Base-by-base conservation (phyloP, 1,140 invertebrate species). In the Halesus radiatus region DNA sequence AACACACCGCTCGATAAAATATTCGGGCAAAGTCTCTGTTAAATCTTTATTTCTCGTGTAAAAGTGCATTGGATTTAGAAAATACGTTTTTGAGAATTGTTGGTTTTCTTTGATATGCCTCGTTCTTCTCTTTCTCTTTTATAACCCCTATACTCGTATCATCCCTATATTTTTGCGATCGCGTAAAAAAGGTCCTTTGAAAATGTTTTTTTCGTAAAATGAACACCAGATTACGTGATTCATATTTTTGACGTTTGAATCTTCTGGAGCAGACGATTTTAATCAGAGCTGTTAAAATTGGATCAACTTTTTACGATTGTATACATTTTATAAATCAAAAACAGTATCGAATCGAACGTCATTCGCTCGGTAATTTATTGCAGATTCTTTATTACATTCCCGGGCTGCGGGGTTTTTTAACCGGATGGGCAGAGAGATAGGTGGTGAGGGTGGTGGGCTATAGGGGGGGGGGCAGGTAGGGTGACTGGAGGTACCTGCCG, bases 321-420 rank as follows among this genome's bases (percentile, higher is more conserved):
- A 45, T 73, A 20, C 68, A 68, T 73, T 79, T 79, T 79, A 79
- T 79, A 79, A 79, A 79, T 79, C 78, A 79, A 78, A 77, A 78
- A 72, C 76, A 79, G 78, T 79, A 79, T 79, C 78, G 68, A 79
- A 54, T 79, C 66, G 68, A 79, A 79, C 68, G 78, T 79, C 78
- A 79, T 79, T 79, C 78, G 78, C 54, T 79, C 54, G 3, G 68
- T 79, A 80, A 80, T 80, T 80, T 80, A 80, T 80, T 80, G 54
- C 64, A 62, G 74, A 76, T 80, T 72, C 74, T 80, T 80, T 77
- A 80, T 80, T 80, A 76, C 73, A 60, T 72, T 68, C 32, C 53
- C 62, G 45, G 37, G 62, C n/a, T 64, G 58, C 78, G 72, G 53
- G 53, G 20, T 80, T 80, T 79, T 80, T 76, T 75, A 45, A 18